A percentile compares a stretch with the other conserved stretches of the same genome.
phyloP scores from a whole-genome alignment of 1,140 invertebrate genomes.

The Drosophila watanabei region DNA sequence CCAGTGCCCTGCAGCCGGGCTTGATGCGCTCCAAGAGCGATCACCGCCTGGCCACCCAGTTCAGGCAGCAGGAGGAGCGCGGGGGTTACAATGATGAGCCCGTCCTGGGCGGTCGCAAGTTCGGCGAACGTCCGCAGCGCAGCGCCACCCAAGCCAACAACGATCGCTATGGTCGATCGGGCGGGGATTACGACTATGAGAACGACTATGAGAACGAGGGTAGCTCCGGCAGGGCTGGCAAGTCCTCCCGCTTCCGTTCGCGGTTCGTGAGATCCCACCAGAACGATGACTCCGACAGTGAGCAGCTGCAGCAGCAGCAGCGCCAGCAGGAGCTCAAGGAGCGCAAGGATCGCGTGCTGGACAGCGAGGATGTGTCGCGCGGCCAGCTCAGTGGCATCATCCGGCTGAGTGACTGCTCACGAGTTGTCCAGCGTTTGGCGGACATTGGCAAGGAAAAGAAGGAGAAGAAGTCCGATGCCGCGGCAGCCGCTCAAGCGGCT shows the following conservation, averaged over 20 bases:
- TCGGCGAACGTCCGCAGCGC: constrained; percentile 89
- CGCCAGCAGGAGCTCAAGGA: constrained; percentile 88
- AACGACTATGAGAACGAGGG: constrained; percentile 88
- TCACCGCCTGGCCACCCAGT: constrained; percentile 95
- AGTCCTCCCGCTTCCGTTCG: constrained; percentile 89
- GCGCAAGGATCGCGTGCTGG: constrained; percentile 92
- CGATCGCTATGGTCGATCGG: constrained; percentile 86
- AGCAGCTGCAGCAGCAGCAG: constrained; percentile 86
- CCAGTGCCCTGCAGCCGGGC: constrained; percentile 88
- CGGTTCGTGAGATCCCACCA: constrained; percentile 90
- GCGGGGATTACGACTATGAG: constrained; percentile 89
- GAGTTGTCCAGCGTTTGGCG: constrained; percentile 95
- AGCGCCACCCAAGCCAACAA: constrained; percentile 82
- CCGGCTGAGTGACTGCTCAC: constrained; percentile 94
- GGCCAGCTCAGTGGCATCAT: constrained; percentile 96
- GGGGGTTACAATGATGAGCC: constrained; percentile 88
- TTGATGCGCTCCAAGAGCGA: constrained; percentile 97
- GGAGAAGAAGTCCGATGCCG: constrained; percentile 88
- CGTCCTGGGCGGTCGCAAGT: constrained; percentile 90
- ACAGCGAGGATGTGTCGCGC: constrained; percentile 95
- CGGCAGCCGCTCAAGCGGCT: constrained; percentile 86
- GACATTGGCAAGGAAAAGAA: constrained; percentile 92
- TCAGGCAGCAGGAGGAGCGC: constrained; percentile 93
- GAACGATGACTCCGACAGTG: constrained; percentile 89
- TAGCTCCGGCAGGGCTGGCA: constrained; percentile 80